Evolutionary conservation across 2,888 invertebrate genomes (phyloP), one percentile per base, ranked within the genome.

Genomic region (Lasioglossum marginatum): DNA sequence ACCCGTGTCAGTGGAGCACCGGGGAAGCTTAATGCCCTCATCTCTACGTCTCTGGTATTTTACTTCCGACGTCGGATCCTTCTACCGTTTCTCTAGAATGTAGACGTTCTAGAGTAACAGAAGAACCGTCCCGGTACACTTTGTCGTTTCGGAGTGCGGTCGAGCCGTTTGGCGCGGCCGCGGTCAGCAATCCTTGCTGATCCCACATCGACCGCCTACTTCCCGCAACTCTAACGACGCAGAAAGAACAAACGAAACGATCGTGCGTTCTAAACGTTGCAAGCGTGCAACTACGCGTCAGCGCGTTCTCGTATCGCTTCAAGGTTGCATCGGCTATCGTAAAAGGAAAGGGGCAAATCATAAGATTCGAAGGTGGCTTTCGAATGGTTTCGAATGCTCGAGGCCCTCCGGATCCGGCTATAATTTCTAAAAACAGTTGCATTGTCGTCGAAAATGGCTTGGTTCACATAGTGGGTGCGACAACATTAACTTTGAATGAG

Each of bases 311-410:
- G 31, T 19, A 19, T 66, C 16, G 31, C 34, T 66, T 34, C 83
- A 73, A 85, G 75, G 79, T 52, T 60, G 37, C 71, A 48, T 34
- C 48, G 75, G 57, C 70, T 70, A 43, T 73, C 77, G 40, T 23
- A 60, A 27, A 68, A 78, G 75, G 74, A 82, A 70, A 71, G 40
- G 40, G 78, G 68, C 34, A 79, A 48, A 83, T 57, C 86, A n/a
- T 72, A 77, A 40, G 40, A 76, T 68, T 45, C 16, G 19, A 48
- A 6, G 82, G 79, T 31, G 79, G 78, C 10, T 45, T 16, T 77
- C 77, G 31, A 52, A 71, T 79, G 81, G 82, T 79, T 85, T 81
- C 80, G n/a, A n/a, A 12, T n/a, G 57, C n/a, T 6, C 5, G n/a
- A 23, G 10, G 14, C 14, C 14, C 43, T 45, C 43, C 40, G 40